Base-by-base conservation (phyloP, 2,888 invertebrate genomes). In the Cremastinae sp. region DNA sequence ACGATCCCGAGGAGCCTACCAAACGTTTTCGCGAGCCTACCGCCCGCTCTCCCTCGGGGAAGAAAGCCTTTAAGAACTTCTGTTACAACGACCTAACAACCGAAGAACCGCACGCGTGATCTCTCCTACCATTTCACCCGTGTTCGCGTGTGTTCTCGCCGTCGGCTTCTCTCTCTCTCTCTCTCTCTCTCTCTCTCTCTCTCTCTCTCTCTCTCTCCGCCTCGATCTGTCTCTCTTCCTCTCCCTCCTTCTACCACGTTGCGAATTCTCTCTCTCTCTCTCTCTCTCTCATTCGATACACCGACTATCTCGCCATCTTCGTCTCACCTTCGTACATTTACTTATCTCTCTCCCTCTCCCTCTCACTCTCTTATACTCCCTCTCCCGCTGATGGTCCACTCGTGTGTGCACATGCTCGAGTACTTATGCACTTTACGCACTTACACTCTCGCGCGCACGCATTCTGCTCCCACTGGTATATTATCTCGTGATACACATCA, bases 41-140 rank as follows among this genome's bases (percentile, higher is more conserved):
- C 69, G 43, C 69, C 59, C 65, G 55, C 76, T 47, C 59, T 53
- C 64, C 74, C 56, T 65, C 43, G 59, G 69, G 74, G 65, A 74
- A 65, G 69, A 70, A 58, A 69, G 58, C 41, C 64, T 72, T 85
- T 81, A 83, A 83, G 83, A 83, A 83, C 78, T 81, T 81, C 81
- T 83, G 83, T 83, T 83, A 84, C 83, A 79, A 82, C 84, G 82
- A 83, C 78, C 83, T 81, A 82, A 81, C 84, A 82, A 82, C 81
- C 79, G 77, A 80, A 80, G 73, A 84, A 82, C 81, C 80, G 61
- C 79, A 80, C 83, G 83, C 82, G 79, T 80, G 80, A 78, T 84
- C 78, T 74, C 80, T 73, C 76, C 66, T 69, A 72, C 65, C 73
- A 62, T 47, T 22, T 61, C 49, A 35, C 56, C 47, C 49, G 41